phyloP scores from a whole-genome alignment of 2,888 invertebrate species.

The Coelopa pilipes region DNA sequence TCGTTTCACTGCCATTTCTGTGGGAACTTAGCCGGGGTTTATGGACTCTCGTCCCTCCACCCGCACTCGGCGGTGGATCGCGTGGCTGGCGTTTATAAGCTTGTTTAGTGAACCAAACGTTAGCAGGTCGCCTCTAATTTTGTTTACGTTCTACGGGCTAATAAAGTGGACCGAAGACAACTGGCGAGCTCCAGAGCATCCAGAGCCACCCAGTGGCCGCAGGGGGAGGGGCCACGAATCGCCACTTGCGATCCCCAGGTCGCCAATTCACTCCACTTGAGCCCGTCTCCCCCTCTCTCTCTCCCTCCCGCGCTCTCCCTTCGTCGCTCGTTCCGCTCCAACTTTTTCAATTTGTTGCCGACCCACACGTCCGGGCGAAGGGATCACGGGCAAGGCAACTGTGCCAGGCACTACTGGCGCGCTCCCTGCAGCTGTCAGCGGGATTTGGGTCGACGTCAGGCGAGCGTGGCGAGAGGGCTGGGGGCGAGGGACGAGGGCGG shows the following conservation, averaged over 20 bases:
- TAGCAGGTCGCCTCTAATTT: not conserved
- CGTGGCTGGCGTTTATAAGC: conserved; percentile 3
- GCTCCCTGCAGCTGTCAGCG: not conserved
- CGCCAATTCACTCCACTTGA: no score
- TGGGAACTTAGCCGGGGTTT: conserved; percentile 7
- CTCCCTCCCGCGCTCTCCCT: no score
- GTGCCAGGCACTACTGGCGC: not conserved
- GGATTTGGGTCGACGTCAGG: not conserved
- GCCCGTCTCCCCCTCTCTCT: no score
- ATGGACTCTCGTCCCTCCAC: not conserved
- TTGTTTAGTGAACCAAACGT: conserved; percentile 14
- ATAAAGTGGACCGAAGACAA: no score
- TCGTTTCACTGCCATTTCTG: conserved; percentile 13
- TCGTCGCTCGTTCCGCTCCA: no score
- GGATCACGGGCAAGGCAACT: not conserved
- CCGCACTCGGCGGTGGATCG: not conserved
- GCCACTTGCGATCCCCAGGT: no score
- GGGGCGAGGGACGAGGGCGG: not conserved
- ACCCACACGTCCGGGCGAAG: not conserved
- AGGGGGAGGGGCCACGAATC: no score
- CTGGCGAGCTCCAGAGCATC: no score
- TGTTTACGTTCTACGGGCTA: no score
- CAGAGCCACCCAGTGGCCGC: no score
- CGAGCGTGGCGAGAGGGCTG: no score
- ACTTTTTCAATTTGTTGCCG: no score